phyloP scores from a whole-genome alignment of 2,113 vertebrate genomes.

The Saccopteryx bilineata region DNA sequence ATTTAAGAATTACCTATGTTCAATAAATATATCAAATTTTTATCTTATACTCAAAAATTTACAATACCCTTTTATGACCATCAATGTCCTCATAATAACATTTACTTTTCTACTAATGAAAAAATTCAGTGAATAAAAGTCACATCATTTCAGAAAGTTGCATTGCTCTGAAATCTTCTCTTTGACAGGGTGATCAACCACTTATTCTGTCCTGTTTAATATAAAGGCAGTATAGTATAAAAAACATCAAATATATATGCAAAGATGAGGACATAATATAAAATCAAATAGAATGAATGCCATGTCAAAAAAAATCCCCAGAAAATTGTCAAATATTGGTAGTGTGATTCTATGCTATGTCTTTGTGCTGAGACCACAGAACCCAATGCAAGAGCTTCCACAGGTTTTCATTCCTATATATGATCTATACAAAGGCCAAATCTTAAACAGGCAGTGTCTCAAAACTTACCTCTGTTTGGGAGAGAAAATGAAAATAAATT shows the following conservation, averaged over 20 bases:
- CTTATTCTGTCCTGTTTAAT: constrained; percentile 69
- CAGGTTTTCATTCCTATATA: neutral
- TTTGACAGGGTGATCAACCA: constrained; percentile 66
- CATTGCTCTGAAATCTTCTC: neutral
- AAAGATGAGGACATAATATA: neutral
- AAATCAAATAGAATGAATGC: neutral
- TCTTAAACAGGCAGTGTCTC: neutral
- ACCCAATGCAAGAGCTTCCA: neutral
- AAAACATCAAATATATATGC: neutral
- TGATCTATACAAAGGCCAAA: neutral
- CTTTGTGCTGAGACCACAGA: neutral
- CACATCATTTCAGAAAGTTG: constrained; percentile 69
- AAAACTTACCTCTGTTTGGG: neutral
- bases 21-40: neutral
- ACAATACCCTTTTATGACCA: neutral
- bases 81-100: constrained; percentile 71
- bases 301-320: neutral
- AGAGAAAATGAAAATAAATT: constrained; percentile 3
- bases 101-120: constrained; percentile 81
- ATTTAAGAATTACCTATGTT: neutral
- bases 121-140: constrained; percentile 79
- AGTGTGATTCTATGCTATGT: neutral
- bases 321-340: neutral
- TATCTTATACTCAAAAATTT: neutral
- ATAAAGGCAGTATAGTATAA: neutral